Evolutionary conservation across 92 coral and sea anemone species (phyloP).

Genomic region (Bergia puertoricense): DNA sequence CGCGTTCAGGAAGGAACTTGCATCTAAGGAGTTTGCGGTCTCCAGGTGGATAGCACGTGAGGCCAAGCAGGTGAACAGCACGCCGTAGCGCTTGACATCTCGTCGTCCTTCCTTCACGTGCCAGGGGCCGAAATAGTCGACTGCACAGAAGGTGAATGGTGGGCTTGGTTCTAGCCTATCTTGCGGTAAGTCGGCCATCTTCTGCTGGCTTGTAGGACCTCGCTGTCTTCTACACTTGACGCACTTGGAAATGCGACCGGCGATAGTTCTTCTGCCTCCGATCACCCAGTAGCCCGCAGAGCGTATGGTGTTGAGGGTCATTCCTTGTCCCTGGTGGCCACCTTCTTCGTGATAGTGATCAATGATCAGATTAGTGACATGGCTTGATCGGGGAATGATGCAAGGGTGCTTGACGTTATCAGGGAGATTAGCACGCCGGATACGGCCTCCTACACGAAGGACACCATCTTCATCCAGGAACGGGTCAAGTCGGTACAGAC

Average conservation of each 20-base stretch:
- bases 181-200: constrained; percentile 57
- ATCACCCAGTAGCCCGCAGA: not conserved
- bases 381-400: not conserved
- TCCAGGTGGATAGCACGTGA: constrained; percentile 53
- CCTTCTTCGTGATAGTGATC: not conserved
- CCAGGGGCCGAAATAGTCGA: constrained; percentile 65
- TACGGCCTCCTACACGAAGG: too few species aligned
- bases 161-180: constrained; percentile 53
- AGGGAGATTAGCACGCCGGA: not conserved
- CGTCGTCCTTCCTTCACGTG: constrained; percentile 34
- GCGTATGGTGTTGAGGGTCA: not conserved
- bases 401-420: not conserved
- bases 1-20: constrained; percentile 49
- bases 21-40: constrained; percentile 34
- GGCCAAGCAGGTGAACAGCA: constrained; percentile 29
- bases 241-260: constrained; percentile 45
- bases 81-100: constrained; percentile 41
- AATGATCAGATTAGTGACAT: not conserved
- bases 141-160: constrained; percentile 57
- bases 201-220: constrained; percentile 45
- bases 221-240: constrained; percentile 42
- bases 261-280: not conserved
- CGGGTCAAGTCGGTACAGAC: constrained; percentile 46
- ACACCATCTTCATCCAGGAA: not conserved
- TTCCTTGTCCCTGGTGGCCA: not conserved